Base-by-base conservation (phyloP, 2,113 vertebrate species). In the Erythrocercus mccallii region DNA sequence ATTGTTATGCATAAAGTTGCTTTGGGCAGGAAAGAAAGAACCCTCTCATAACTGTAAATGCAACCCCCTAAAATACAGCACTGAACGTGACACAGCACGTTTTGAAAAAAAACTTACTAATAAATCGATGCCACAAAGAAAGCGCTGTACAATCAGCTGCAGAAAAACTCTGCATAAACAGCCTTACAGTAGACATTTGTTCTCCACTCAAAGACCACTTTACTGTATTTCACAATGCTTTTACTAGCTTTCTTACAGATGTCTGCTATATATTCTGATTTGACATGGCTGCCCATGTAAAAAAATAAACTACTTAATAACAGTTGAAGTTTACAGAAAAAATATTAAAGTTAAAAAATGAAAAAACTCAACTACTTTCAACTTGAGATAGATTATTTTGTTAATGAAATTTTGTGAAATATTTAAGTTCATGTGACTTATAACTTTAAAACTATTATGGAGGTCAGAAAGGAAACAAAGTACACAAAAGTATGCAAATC, bases 111-210 rank as follows among this genome's bases (percentile, higher is more conserved):
- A 65, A 3, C 11, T 38, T 61, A 44, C 19, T 53, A 77, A 44
- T 78, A 62, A 61, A 86, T 9, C 44, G 82, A 94, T 81, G 83
- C 58, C 72, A 88, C 94, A 94, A 93, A 87, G 87, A 47, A 89
- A 93, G 82, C 0, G 17, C 76, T 93, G 82, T 86, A 45, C 22
- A 69, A 86, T 93, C 92, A 86, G 37, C 58, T 81, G 23, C 6
- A 58, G 50, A 61, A 93, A 88, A 82, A 7, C 30, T 45, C 68
- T 62, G 65, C 38, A 74, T 38, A 81, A 93, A 74, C 60, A 78
- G 15, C 37, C 47, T 62, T 23, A 96, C 64, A 93, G 79, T 12
- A 66, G 58, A 53, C 61, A 61, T 62, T 92, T 92, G 86, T 84
- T 86, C 60, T 62, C 40, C 28, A 33, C 44, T 81, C 44, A 78